Percentiles rank a stretch among this genome's conserved stretches.
Conservation (phyloP, 53 echinoderm and acorn worm genomes). For the Pentamera pediparva region DNA sequence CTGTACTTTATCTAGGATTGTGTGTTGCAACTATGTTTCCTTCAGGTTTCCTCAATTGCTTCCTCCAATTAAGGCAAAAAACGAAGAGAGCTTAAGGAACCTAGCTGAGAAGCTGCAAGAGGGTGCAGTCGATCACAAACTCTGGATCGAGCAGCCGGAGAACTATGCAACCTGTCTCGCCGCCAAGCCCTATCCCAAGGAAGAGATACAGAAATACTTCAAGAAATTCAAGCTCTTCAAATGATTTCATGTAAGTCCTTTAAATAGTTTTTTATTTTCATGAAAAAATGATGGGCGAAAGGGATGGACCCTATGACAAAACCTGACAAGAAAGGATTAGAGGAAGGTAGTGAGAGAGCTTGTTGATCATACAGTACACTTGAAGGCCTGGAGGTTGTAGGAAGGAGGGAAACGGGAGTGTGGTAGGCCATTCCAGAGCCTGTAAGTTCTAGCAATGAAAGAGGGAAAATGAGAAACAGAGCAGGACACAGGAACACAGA, state of each 20-base stretch:
- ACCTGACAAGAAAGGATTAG: too few species aligned
- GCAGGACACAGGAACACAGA: too few species aligned
- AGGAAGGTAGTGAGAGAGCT: too few species aligned
- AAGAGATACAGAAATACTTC: conserved; percentile 81
- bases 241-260: too few species aligned
- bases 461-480: too few species aligned
- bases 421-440: too few species aligned
- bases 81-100: conserved; percentile 61
- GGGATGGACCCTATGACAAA: too few species aligned
- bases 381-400: too few species aligned
- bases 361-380: too few species aligned
- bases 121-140: conserved; percentile 69
- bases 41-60: not conserved
- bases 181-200: conserved; percentile 88
- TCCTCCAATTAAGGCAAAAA: conserved; percentile 61
- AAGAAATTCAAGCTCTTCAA: conserved; percentile 94
- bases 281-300: too few species aligned
- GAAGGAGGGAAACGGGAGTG: too few species aligned
- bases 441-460: too few species aligned
- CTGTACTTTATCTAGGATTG: not conserved
- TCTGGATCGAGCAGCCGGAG: conserved; percentile 99
- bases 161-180: conserved; percentile 90
- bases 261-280: not conserved
- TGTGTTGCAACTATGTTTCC: not conserved
- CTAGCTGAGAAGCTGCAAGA: conserved; percentile 63